These are phyloP conservation scores for Mimas tiliae DNA, from an alignment of 2,888 invertebrate species.

Conservation along the genomic window DNA sequence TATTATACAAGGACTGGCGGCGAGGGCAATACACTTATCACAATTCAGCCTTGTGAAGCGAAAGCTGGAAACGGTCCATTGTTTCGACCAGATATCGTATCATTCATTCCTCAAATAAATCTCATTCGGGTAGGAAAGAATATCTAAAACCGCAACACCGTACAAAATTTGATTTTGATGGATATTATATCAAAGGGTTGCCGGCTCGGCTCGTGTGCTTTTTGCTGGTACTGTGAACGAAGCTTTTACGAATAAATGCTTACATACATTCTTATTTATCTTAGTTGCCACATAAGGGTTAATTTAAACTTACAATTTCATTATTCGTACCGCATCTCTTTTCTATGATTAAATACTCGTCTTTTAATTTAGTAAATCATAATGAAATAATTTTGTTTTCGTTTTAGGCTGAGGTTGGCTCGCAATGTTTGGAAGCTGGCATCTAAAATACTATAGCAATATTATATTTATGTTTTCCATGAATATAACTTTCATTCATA, in stretches of 20 bases:
- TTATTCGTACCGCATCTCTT: neutral
- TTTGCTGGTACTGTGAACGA: conserved; percentile 11
- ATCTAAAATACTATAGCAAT: too few species aligned
- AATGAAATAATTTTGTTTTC: too few species aligned
- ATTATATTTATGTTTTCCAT: too few species aligned
- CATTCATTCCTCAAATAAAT: conserved; percentile 45
- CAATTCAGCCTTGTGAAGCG: conserved; percentile 41
- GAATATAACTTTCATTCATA: too few species aligned
- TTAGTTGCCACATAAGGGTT: neutral
- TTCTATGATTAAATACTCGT: too few species aligned
- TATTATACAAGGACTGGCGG: conserved; percentile 22
- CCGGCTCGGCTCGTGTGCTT: conserved; percentile 15
- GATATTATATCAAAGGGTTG: conserved; percentile 21
- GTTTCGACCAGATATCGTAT: conserved; percentile 50
- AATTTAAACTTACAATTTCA: neutral
- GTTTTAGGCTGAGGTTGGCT: too few species aligned
- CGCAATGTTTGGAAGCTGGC: too few species aligned
- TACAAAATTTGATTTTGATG: conserved; percentile 31
- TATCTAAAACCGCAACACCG: conserved; percentile 30
- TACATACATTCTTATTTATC: neutral
- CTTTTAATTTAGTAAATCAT: too few species aligned
- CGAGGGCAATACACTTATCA: conserved; percentile 27
- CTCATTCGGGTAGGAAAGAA: conserved; percentile 43
- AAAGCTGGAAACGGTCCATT: conserved; percentile 51
- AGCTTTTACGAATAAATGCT: neutral